phyloP scores from a whole-genome alignment of 2,888 invertebrate species.

The Lycia hirtaria region DNA sequence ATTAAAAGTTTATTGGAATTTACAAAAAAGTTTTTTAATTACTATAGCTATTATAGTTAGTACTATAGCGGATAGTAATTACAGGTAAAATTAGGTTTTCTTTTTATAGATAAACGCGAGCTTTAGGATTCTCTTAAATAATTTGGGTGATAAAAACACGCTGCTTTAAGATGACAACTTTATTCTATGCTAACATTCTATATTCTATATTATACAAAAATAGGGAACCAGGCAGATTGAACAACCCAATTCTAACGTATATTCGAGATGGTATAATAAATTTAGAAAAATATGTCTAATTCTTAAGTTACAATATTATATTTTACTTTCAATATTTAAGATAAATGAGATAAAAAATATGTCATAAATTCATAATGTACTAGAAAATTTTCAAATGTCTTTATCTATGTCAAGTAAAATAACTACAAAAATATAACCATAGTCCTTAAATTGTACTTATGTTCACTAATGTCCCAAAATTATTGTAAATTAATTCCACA shows the following conservation, averaged over 20 bases:
- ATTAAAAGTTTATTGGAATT: no score
- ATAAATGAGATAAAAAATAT: slow-evolving; percentile 12
- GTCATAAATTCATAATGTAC: slow-evolving; percentile 18
- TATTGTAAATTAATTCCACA: slow-evolving; percentile 42
- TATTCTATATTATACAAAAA: slow-evolving; percentile 58
- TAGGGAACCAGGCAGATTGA: slow-evolving; percentile 43
- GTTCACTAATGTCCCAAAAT: slow-evolving; percentile 18
- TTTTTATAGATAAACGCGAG: no score
- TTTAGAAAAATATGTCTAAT: not conserved
- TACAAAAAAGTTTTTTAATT: no score
- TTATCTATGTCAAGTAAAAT: slow-evolving; percentile 18
- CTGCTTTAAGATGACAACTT: slow-evolving; percentile 59
- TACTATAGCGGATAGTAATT: no score
- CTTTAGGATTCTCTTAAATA: slow-evolving; percentile 26
- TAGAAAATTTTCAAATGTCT: slow-evolving; percentile 9
- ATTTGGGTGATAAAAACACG: slow-evolving; percentile 36
- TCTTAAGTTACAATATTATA: not conserved
- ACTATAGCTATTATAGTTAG: no score
- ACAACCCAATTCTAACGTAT: slow-evolving; percentile 55
- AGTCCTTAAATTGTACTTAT: slow-evolving; percentile 10
- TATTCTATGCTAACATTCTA: slow-evolving; percentile 63
- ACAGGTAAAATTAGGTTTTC: no score
- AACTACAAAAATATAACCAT: slow-evolving; percentile 47
- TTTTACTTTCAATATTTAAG: no score
- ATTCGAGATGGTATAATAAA: not conserved